Base-by-base conservation (phyloP, 2,797 vertebrate species). In the Tragelaphus oryx region DNA sequence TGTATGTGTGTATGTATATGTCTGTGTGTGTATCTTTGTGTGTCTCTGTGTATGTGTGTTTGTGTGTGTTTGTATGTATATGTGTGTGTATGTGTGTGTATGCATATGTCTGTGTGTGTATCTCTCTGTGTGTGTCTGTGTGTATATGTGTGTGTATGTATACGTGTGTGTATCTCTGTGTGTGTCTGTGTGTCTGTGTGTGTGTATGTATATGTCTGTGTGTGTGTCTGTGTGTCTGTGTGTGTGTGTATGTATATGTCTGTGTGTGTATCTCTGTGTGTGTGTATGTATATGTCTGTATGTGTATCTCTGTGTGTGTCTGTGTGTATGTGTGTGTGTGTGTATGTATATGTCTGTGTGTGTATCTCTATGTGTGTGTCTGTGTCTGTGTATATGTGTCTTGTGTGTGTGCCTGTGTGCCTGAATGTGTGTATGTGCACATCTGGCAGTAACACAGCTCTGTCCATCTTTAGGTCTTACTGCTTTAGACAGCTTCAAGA, bases 261-360 rank as follows among this genome's bases (percentile, higher is more conserved):
- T 59, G 11, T 46, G 13, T 44, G 12, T 44, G 68, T 44, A 1
- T 46, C 8, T 30, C 24, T 26, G 6, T 1, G 1, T 28, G 4
- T 9, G 4, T 76, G 44, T 76, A 14, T 28, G 0, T 46, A 1
- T 46, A 12, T 71, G 20, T 41, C 9, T 41, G 5, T 71, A 10
- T 71, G 18, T 71, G 1, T 13, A 16, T 6, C 7, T 46, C 12
- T 46, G 13, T 28, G 10, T 41, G 10, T 13, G 1, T 7, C 1
- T 74, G 68, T 24, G 26, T 75, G 14, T 75, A 10, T 41, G 3
- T 74, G 20, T 41, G 0, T 26, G 0, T 71, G 65, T 22, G 0
- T 68, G 17, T 68, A 0, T 71, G 8, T 24, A 0, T 55, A 24
- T 57, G 7, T 33, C 0, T 62, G 5, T 30, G 30, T 62, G 1